Percentiles rank a stretch among this genome's conserved stretches.
Evolutionary conservation across 2,797 vertebrate genomes (phyloP).

Genomic region (Notolepis coatsorum): DNA sequence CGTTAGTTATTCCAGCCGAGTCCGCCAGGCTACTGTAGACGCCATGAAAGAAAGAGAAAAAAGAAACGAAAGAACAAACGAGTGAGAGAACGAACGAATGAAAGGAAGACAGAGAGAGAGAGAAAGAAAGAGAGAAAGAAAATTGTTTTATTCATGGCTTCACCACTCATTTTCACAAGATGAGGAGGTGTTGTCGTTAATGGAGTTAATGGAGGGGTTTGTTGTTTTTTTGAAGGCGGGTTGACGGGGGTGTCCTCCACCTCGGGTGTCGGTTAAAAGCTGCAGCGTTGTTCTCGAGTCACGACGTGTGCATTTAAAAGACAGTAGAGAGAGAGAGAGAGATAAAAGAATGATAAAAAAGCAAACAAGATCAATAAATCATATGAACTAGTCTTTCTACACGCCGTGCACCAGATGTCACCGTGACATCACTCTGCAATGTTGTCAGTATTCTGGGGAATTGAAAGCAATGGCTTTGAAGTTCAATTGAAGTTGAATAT

Average conservation of each 20-base stretch:
- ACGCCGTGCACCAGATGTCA: too few relatives aligned
- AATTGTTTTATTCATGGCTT: constrained; percentile 77
- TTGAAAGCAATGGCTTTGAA: too few relatives aligned
- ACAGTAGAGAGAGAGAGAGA: too few relatives aligned
- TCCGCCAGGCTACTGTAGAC: constrained; percentile 58
- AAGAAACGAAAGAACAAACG: background rate
- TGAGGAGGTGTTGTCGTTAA: constrained; percentile 72
- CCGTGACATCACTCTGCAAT: too few relatives aligned
- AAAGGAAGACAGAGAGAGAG: background rate
- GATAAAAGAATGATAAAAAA: too few relatives aligned
- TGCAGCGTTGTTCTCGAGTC: too few relatives aligned
- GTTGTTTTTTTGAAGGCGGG: constrained; percentile 17
- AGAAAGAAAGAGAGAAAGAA: constrained; percentile 3
- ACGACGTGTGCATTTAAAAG: too few relatives aligned
- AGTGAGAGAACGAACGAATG: too few relatives aligned
- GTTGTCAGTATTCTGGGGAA: too few relatives aligned
- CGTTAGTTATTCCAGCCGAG: constrained; percentile 77
- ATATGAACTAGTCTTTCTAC: too few relatives aligned
- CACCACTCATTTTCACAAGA: constrained; percentile 64
- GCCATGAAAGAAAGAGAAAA: constrained; percentile 59
- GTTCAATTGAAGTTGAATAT: too few relatives aligned
- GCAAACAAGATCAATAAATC: too few relatives aligned
- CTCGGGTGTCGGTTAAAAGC: constrained; percentile 58
- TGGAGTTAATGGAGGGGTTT: constrained; percentile 42
- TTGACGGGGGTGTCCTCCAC: constrained; percentile 57